Conservation (phyloP, 2,888 invertebrate species). For the Microctonus aethiopoides region DNA sequence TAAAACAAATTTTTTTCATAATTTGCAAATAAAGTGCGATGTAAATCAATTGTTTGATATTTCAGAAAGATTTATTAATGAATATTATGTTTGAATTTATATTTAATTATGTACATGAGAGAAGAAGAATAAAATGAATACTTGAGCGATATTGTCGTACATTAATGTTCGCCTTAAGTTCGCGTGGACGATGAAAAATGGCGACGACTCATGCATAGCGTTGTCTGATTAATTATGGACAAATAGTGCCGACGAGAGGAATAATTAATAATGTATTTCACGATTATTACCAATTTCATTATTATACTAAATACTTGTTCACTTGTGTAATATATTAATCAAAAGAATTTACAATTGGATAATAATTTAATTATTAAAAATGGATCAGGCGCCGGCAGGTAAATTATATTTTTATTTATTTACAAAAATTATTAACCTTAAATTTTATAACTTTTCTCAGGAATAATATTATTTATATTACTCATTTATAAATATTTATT, state of each 20-base stretch:
- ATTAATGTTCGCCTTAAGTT: not conserved
- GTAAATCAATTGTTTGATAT: too few species aligned
- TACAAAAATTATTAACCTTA: not conserved
- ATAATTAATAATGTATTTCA: conserved; percentile 12
- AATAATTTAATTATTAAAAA: conserved; percentile 38
- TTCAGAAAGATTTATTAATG: too few species aligned
- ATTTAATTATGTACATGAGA: too few species aligned
- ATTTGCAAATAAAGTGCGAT: too few species aligned
- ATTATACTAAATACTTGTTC: not conserved
- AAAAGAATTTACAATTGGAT: not conserved
- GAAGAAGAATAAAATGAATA: too few species aligned
- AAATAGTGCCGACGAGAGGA: too few species aligned
- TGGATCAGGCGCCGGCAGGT: conserved; percentile 65
- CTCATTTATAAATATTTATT: too few species aligned
- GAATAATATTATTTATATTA: not conserved
- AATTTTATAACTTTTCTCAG: not conserved
- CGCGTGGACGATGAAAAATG: conserved; percentile 3
- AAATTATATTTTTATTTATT: conserved; percentile 33
- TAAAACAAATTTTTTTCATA: too few species aligned
- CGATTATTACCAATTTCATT: not conserved
- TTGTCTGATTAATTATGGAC: not conserved
- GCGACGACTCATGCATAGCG: not conserved
- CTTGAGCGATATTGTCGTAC: not conserved
- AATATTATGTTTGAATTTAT: too few species aligned
- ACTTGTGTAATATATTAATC: not conserved